These are phyloP conservation scores for Hycleus cichorii DNA, from an alignment of 1,140 invertebrate species.

Conservation along the genomic window DNA sequence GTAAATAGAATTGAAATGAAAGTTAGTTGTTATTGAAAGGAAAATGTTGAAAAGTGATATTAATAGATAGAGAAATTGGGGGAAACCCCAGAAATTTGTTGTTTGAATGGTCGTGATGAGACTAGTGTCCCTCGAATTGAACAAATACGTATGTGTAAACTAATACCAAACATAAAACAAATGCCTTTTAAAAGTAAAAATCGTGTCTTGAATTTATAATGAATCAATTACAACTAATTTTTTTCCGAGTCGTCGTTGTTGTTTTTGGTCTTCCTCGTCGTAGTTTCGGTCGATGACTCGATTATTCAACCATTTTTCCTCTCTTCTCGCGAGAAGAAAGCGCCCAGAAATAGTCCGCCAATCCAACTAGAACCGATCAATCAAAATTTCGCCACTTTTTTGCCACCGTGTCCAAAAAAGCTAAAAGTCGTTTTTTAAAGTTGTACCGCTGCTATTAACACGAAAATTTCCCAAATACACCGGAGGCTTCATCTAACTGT, in stretches of 20 bases:
- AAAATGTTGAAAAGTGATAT: constrained; percentile 8
- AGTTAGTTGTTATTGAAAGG: constrained; percentile 12
- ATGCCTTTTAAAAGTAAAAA: background rate
- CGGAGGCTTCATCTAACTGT: no score
- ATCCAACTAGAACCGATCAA: no score
- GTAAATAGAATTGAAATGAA: constrained; percentile 15
- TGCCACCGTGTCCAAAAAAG: no score
- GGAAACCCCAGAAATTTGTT: background rate
- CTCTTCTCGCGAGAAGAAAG: no score
- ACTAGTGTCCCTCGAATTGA: background rate
- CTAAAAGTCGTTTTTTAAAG: no score
- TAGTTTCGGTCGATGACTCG: constrained; percentile 3
- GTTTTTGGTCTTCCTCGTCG: background rate
- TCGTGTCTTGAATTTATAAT: background rate
- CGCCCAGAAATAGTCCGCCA: no score
- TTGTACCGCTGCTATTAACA: no score
- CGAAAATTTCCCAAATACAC: no score
- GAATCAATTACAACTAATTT: background rate
- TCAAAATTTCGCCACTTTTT: no score
- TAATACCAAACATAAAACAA: background rate
- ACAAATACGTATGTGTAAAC: background rate
- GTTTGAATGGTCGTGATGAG: background rate
- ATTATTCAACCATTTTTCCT: background rate
- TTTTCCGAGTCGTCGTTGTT: background rate
- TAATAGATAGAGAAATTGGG: background rate